Conservation (phyloP, 2,888 invertebrate species). For the Lasioglossum leucozonium region DNA sequence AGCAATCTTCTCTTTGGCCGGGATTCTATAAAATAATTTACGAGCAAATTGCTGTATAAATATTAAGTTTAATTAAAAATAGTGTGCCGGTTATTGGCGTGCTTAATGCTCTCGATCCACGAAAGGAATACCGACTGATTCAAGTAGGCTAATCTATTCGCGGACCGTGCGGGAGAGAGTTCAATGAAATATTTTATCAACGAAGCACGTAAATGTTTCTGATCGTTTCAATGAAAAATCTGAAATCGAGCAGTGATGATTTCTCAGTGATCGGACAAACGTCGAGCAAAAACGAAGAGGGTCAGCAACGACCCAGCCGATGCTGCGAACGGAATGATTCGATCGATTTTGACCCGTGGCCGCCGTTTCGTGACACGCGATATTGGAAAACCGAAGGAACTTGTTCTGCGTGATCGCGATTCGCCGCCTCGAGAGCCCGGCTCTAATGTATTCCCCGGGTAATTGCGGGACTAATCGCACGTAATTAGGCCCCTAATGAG, state of each 20-base stretch:
- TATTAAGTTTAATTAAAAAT: not conserved
- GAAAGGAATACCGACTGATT: not conserved
- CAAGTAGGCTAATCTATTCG: not conserved
- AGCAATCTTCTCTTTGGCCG: not conserved
- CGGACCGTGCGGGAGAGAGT: not conserved
- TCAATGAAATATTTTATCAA: too few species aligned
- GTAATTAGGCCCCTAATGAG: constrained; percentile 78
- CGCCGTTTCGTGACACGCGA: not conserved
- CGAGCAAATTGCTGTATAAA: not conserved
- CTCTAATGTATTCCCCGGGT: constrained; percentile 71
- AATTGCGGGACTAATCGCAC: constrained; percentile 77
- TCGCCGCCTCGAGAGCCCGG: constrained; percentile 61
- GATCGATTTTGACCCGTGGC: not conserved
- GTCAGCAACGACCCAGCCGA: not conserved
- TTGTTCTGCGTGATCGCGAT: constrained; percentile 68
- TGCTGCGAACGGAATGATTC: not conserved
- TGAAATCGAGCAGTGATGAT: too few species aligned
- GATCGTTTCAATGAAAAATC: too few species aligned
- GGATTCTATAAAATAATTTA: not conserved
- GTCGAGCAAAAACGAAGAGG: not conserved
- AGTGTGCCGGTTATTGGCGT: not conserved
- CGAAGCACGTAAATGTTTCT: too few species aligned
- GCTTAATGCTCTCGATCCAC: not conserved
- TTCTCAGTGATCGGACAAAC: not conserved
- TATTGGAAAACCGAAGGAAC: constrained; percentile 21